Base-by-base conservation (phyloP, 2,888 invertebrate species). In the Blomia tropicalis region DNA sequence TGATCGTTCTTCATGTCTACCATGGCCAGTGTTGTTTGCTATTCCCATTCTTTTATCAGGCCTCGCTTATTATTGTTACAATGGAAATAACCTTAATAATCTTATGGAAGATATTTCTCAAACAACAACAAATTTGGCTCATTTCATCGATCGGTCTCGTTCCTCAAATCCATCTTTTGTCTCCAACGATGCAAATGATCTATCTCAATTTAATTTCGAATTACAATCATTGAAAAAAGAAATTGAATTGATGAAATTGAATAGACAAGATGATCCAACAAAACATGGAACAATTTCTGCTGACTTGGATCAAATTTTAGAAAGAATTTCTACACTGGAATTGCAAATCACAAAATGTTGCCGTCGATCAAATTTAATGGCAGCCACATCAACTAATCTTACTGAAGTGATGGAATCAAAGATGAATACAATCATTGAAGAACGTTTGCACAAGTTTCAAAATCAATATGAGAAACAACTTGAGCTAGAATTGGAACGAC, bases 41-140 rank as follows among this genome's bases (percentile, higher is more conserved):
- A 25, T 47, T 47, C 51, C 51, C 7, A 47, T 47, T 47, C 51
- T 47, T 7, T 27, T 47, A 47, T 47, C 51, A 19, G 27, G 51
- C 27, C 5, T 22, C 14, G 41, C 41, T 47, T 47, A 47, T 27
- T 47, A 36, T 17, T 36, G 7, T 36, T 36, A 36, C 17, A 36
- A 17, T 17, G 36, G 36, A 36, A 36, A 36, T 17, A 36, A 36
- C 36, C 36, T 36, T 11, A 36, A 36, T 36, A 36, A 36, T 36
- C 17, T 36, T 7, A 11, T 36, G 36, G 36, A 17, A 36, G 36
- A 36, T 36, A 11, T 36, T 11, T 11, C 7, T 36, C 36, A 36
- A 17, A 7, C 36, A 36, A 11, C 36, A 36, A 11, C 36, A 17
- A 36, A 17, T 11, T 36, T 36, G 7, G 17, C 36, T 36, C 36